Evolutionary conservation across 2,113 vertebrate genomes (phyloP), one percentile per base, ranked within the genome.

Genomic region (Alligator mississippiensis): DNA sequence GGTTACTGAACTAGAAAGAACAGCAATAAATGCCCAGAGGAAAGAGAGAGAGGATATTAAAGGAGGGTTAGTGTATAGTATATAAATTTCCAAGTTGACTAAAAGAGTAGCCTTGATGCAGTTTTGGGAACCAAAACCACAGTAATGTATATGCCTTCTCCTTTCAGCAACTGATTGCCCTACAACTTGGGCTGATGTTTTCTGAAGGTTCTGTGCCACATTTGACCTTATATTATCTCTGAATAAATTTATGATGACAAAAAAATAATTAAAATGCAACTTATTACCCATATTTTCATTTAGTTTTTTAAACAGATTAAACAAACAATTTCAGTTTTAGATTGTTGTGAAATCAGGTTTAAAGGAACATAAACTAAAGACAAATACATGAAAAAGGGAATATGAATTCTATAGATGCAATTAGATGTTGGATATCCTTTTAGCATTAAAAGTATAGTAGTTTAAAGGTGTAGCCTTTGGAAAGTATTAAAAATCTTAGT

Each of bases 1-100:
- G 99, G 98, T 99, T 98, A 99, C 98, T 99, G 99, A 98, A 99
- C 98, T 98, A 99, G 99, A 99, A 99, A 99, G 98, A 99, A 99
- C 98, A 98, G 98, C 98, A 98, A 99, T 98, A 99, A 99, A 99
- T 98, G 99, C 98, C 99, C 98, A 98, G 98, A 98, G 98, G 99
- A 99, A 98, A 99, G 98, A 98, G 98, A 96, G 97, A 98, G 98
- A 98, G 98, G 98, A 98, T 98, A 99, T 99, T 99, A 99, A 98
- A 98, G 98, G 98, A 98, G 98, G 98, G 98, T 97, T 98, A 98
- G 97, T 97, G 98, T 98, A 98, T 97, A 98, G 98, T 97, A 98
- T 98, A 98, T 98, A 98, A 98, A 99, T 98, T 99, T 98, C 98
- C 98, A 98, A 99, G 98, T 98, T 98, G 98, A 98, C 98, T 97